Conservation (phyloP, 2,797 vertebrate species). For the Tapera naevia region DNA sequence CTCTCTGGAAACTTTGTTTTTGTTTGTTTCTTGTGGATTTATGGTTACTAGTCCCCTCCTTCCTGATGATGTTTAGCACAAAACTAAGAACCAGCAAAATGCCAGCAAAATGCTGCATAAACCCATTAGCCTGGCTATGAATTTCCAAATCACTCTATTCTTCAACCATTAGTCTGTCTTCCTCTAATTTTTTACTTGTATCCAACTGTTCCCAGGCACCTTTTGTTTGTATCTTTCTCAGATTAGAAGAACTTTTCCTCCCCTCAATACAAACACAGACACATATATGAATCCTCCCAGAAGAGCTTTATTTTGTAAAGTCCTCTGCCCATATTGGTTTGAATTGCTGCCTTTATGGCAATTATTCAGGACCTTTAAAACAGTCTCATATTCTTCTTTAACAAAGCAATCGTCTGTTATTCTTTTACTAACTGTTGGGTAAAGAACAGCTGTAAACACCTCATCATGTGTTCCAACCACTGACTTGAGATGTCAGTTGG, state of each 20-base stretch:
- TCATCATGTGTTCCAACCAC: neutral
- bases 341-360: neutral
- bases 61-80: neutral
- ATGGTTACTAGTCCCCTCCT: neutral
- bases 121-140: neutral
- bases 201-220: neutral
- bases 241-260: neutral
- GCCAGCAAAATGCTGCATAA: neutral
- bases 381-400: neutral
- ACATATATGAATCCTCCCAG: neutral
- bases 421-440: neutral
- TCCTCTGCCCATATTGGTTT: neutral
- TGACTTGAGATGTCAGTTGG: neutral
- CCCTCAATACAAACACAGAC: neutral
- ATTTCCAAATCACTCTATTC: neutral
- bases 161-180: neutral
- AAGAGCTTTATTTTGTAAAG: neutral
- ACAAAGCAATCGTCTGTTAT: neutral
- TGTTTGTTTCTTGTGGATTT: neutral
- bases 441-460: conserved; percentile 11
- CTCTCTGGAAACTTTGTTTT: neutral
- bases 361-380: neutral
- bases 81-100: neutral
- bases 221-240: neutral
- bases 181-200: neutral